These are phyloP conservation scores for Neogobius melanostomus DNA, from an alignment of 2,113 vertebrate species.

Conservation along the genomic window DNA sequence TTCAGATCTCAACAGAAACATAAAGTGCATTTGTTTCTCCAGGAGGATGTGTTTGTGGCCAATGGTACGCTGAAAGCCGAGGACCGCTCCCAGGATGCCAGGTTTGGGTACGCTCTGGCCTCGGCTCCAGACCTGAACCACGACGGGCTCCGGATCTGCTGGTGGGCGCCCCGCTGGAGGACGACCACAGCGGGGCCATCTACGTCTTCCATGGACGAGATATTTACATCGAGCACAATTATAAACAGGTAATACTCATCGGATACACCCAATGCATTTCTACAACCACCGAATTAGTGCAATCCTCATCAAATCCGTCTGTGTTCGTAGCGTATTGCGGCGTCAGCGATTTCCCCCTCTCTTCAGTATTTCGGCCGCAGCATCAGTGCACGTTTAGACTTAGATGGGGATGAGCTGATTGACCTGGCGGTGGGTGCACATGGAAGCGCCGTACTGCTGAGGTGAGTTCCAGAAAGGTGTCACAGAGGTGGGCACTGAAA, in stretches of 20 bases:
- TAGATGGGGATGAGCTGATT: constrained; percentile 87
- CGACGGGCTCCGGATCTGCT: constrained; percentile 82
- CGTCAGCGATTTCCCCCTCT: constrained; percentile 70
- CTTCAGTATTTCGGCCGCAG: constrained; percentile 95
- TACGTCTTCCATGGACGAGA: constrained; percentile 86
- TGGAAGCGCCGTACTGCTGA: constrained; percentile 85
- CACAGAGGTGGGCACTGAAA: no score
- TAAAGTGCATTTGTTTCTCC: background rate
- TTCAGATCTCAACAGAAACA: background rate
- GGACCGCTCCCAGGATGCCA: constrained; percentile 81
- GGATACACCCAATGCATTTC: background rate
- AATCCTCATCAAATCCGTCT: background rate
- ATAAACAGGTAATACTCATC: constrained; percentile 78
- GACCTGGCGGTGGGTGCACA: constrained; percentile 92
- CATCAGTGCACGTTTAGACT: constrained; percentile 82
- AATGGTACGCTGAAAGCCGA: constrained; percentile 82
- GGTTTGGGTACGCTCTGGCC: constrained; percentile 88
- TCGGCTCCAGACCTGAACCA: constrained; percentile 87
- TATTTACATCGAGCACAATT: constrained; percentile 73
- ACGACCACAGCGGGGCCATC: constrained; percentile 87
- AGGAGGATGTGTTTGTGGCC: constrained; percentile 76
- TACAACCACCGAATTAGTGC: background rate
- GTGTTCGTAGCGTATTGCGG: constrained; percentile 81
- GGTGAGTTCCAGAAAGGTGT: constrained; percentile 68
- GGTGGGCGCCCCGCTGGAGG: constrained; percentile 92